Evolutionary conservation across 2,888 invertebrate genomes (phyloP), one percentile per base, ranked within the genome.

Genomic region (Drosophila mimetica): DNA sequence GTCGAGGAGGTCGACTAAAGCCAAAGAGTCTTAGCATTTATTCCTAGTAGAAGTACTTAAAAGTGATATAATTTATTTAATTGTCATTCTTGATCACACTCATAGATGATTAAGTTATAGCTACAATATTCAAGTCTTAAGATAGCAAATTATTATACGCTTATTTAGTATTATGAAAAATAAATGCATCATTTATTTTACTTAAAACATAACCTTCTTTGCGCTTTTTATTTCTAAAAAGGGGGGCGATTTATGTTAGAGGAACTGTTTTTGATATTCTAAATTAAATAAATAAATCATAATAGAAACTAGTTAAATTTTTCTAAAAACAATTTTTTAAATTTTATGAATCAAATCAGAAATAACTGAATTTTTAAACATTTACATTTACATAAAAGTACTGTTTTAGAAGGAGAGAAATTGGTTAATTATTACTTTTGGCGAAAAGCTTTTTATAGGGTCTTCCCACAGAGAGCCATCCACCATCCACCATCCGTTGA

Each of bases 1-100:
- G 60, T 57, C 37, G 22, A 46, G 61, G 90, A 90, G 75, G 90
- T 89, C 2, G 90, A 90, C 64, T 90, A 90, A 89, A 16, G 30
- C 16, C 28, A 30, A 30, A 30, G 46, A 16, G 0, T 3, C 16
- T 13, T 28, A 30, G 7, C 18, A 30, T 7, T 13, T 5, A 11
- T 30, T 28, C 25, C 5, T 18, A 46, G 11, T 46, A 16, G 13
- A 30, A 46, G 46, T 13, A 16, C 30, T 13, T 30, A 14, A 13
- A 16, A 46, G 18, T 30, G 30, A 46, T 11, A 11, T 1, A 5
- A 11, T 28, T 28, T 1, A 8, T 11, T 44, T 5, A 0, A 9
- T 16, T 22, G 44, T 4, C 14, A 44, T 44, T 16, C 25, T 8
- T 1, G 6, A 16, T 13, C 8, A 20, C 7, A 5, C 7, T 30